Evolutionary conservation across 2,797 vertebrate species (phyloP).

Genomic region (Sebastes kiyomatsui): DNA sequence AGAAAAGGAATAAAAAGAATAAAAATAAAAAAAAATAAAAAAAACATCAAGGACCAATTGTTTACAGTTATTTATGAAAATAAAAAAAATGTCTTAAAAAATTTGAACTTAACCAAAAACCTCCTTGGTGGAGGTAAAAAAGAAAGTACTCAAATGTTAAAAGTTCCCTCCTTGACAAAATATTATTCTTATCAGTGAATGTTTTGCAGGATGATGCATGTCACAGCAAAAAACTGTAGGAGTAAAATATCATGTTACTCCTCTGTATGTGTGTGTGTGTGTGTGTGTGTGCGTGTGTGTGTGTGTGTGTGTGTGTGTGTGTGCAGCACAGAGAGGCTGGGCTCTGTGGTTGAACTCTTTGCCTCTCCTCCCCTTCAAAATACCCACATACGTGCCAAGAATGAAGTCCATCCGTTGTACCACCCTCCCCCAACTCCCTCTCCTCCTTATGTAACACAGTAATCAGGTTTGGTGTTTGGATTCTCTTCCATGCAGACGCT

Average conservation of each 20-base stretch:
- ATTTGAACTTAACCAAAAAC: accelerated
- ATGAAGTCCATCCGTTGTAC: conserved; percentile 3
- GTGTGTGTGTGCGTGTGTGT: no score
- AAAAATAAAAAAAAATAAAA: accelerated
- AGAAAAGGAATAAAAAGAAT: no score
- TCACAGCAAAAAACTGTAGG: neutral
- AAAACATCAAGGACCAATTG: no score
- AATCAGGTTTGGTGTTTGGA: conserved; percentile 30
- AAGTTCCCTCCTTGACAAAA: neutral
- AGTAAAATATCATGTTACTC: neutral
- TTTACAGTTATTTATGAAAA: no score
- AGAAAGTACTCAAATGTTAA: no score
- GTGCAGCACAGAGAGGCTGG: neutral
- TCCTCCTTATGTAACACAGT: conserved; percentile 38
- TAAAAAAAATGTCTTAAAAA: no score
- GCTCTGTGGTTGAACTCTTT: neutral
- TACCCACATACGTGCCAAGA: neutral
- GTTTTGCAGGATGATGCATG: neutral
- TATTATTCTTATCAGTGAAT: neutral
- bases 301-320: neutral
- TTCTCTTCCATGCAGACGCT: neutral
- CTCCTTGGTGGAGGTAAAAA: no score
- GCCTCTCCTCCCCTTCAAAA: neutral
- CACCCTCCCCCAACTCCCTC: neutral
- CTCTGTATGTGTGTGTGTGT: no score